A percentile compares a stretch with the other conserved stretches of the same genome.
Conservation (phyloP, 2,797 vertebrate species). For the Hemibagrus guttatus region DNA sequence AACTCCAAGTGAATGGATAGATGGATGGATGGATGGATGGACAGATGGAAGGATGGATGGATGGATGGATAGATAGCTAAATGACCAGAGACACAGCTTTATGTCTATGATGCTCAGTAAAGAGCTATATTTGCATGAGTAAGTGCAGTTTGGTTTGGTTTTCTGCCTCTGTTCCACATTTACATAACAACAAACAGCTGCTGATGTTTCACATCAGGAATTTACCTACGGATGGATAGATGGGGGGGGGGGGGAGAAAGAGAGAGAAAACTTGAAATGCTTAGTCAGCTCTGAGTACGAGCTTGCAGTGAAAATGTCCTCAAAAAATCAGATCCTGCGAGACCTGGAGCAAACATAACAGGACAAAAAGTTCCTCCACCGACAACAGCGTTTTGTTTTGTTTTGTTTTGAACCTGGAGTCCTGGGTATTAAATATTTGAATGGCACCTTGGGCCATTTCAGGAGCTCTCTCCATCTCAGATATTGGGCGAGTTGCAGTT, state of each 20-base stretch:
- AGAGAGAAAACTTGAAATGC: not conserved
- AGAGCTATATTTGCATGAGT: not conserved
- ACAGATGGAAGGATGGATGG: not conserved
- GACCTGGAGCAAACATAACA: not conserved
- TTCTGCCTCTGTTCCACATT: not conserved
- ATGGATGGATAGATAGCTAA: not conserved
- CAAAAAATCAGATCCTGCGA: not conserved
- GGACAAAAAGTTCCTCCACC: not conserved
- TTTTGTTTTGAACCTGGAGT: conserved; percentile 27
- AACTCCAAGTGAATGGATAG: not conserved
- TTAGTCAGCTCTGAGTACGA: not conserved
- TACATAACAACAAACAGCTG: conserved; percentile 7
- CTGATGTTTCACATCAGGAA: not conserved
- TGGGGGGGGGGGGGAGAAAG: not conserved
- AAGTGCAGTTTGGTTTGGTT: too few relatives aligned
- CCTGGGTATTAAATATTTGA: conserved; percentile 60
- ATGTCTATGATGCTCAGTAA: not conserved
- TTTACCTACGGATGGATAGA: not conserved
- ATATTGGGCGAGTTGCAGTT: conserved; percentile 44
- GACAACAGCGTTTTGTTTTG: not conserved
- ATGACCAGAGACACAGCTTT: not conserved
- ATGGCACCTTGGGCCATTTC: conserved; percentile 44
- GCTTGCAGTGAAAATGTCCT: not conserved
- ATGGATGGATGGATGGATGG: not conserved
- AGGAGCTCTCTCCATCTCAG: conserved; percentile 45